phyloP scores from a whole-genome alignment of 2,113 vertebrate genomes.

The Sarotherodon lohbergeri region DNA sequence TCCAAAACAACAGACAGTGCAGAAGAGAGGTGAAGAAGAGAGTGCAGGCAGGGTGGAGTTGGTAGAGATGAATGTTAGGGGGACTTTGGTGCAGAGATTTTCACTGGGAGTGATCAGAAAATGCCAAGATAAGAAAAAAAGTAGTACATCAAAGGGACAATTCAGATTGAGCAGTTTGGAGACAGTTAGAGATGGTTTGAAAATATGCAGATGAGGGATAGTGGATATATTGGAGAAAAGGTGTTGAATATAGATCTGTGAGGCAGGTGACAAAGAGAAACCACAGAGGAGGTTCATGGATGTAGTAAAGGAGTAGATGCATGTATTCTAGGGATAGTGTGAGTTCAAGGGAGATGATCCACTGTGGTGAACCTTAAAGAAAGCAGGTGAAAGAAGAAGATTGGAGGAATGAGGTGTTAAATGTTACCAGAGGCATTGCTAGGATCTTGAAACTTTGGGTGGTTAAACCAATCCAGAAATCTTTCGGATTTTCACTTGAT shows the following conservation, averaged over 20 bases:
- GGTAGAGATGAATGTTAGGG: background rate
- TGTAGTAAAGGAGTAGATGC: background rate
- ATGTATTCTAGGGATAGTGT: background rate
- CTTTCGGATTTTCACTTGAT: background rate
- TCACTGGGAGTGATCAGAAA: background rate
- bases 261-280: background rate
- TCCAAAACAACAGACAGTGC: background rate
- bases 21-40: background rate
- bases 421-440: background rate
- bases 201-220: background rate
- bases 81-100: no score
- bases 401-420: background rate
- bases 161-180: background rate
- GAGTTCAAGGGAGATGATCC: background rate
- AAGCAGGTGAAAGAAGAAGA: background rate
- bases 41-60: background rate
- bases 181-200: background rate
- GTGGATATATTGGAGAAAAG: background rate
- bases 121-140: background rate
- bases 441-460: background rate
- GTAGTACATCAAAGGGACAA: background rate
- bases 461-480: background rate
- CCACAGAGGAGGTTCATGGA: background rate
- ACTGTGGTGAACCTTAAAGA: background rate
- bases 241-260: rapidly evolving